Evolutionary conservation across 2,888 invertebrate species (phyloP).

Genomic region (Hyalella azteca): DNA sequence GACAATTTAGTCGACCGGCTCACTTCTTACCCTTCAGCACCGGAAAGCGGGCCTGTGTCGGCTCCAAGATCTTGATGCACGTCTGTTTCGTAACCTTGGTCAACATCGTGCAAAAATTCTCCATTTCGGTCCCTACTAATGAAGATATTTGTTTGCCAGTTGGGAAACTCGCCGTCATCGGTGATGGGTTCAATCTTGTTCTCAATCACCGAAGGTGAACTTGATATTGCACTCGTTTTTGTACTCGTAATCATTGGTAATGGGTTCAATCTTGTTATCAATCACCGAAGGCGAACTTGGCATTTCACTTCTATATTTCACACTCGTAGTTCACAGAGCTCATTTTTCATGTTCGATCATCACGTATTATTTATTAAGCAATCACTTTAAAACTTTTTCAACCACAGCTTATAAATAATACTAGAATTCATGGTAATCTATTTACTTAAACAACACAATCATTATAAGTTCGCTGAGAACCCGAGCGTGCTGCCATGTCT

Average conservation of each 20-base stretch:
- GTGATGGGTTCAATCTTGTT: constrained; percentile 50
- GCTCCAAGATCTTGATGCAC: constrained; percentile 73
- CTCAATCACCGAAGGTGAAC: constrained; percentile 39
- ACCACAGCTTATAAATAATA: no score
- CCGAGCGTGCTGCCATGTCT: no score
- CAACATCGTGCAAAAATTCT: constrained; percentile 51
- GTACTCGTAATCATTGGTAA: constrained; percentile 52
- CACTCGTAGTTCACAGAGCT: background rate
- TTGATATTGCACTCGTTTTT: background rate
- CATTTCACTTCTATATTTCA: no score
- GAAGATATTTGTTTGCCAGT: constrained; percentile 42
- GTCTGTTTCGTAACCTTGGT: constrained; percentile 54
- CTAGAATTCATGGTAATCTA: no score
- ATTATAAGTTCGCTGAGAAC: no score
- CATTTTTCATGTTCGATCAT: no score
- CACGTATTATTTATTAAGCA: no score
- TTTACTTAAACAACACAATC: no score
- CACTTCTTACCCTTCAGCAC: constrained; percentile 86
- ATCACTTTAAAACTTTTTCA: no score
- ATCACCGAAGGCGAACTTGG: background rate
- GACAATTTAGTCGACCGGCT: constrained; percentile 70
- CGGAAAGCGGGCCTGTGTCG: constrained; percentile 84
- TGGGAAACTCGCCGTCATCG: constrained; percentile 53
- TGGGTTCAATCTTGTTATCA: constrained; percentile 47
- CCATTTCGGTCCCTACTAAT: constrained; percentile 47